Evolutionary conservation across 2,888 invertebrate genomes (phyloP).

Genomic region (Pyralis farinalis): DNA sequence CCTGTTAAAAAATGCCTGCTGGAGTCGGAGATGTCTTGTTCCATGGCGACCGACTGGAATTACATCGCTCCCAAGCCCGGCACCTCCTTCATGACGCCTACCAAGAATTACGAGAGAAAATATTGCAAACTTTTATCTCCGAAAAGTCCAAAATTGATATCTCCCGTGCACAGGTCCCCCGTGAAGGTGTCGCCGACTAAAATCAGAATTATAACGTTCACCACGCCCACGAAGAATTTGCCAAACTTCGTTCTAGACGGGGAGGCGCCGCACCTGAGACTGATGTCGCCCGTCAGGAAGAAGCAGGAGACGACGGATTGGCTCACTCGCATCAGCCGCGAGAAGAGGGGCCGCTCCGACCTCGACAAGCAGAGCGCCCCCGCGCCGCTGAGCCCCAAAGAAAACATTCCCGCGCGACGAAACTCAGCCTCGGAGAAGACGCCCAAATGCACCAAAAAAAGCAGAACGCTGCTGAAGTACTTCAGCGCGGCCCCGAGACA

Average conservation of each 20-base stretch:
- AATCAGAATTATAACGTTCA: conserved; percentile 38
- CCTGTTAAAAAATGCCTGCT: conserved; percentile 24
- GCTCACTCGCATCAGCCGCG: conserved; percentile 75
- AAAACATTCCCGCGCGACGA: conserved; percentile 39
- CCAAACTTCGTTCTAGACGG: conserved; percentile 90
- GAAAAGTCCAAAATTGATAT: conserved; percentile 36
- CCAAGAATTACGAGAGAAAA: conserved; percentile 48
- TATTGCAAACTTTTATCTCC: conserved; percentile 44
- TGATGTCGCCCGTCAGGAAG: conserved; percentile 85
- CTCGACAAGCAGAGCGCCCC: conserved; percentile 11
- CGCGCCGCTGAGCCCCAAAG: conserved; percentile 45
- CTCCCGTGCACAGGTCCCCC: conserved; percentile 34
- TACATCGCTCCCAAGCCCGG: conserved; percentile 43
- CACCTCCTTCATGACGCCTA: conserved; percentile 55
- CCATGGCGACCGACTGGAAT: conserved; percentile 33
- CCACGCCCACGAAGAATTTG: conserved; percentile 85
- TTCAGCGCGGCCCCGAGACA: conserved; percentile 48
- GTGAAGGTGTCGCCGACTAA: conserved; percentile 38
- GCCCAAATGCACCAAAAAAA: conserved; percentile 37
- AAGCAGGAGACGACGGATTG: conserved; percentile 85
- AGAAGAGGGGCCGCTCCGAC: conserved; percentile 25
- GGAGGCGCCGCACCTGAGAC: conserved; percentile 86
- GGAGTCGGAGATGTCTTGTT: conserved; percentile 18
- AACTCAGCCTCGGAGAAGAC: conserved; percentile 46
- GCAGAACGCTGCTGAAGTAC: conserved; percentile 55